A percentile compares a stretch with the other conserved stretches of the same genome.
These are phyloP conservation scores for Planiliza haematocheilus DNA, from an alignment of 2,113 vertebrate species.

Conservation along the genomic window DNA sequence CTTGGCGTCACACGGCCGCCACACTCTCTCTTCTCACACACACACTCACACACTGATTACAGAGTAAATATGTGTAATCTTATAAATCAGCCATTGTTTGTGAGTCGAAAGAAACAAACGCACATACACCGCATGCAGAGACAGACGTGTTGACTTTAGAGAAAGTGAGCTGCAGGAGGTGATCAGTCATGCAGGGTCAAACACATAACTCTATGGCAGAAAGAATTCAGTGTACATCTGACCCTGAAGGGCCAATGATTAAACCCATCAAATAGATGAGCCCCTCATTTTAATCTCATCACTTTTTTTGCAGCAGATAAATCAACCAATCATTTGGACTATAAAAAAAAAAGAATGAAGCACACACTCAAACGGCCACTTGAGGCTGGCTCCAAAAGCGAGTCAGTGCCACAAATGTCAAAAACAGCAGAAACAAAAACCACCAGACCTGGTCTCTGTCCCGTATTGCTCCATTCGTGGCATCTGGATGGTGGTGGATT, in stretches of 20 bases:
- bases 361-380: too few species aligned
- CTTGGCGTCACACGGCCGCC: slow-evolving; percentile 67
- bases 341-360: too few species aligned
- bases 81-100: slow-evolving; percentile 80
- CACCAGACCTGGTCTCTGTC: too few species aligned
- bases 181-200: slow-evolving; percentile 57
- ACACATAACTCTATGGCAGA: slow-evolving; percentile 8
- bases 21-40: slow-evolving; percentile 36
- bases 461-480: too few species aligned
- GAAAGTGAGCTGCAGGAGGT: slow-evolving; percentile 66
- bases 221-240: not conserved
- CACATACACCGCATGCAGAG: slow-evolving; percentile 29
- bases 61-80: slow-evolving; percentile 80
- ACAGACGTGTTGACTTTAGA: slow-evolving; percentile 74
- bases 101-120: slow-evolving; percentile 44
- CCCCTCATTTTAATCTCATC: not conserved
- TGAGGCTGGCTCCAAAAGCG: too few species aligned
- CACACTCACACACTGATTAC: slow-evolving; percentile 67
- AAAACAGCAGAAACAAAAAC: too few species aligned
- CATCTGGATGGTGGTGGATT: too few species aligned
- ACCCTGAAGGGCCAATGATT: not conserved
- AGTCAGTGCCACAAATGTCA: too few species aligned
- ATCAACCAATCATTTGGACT: too few species aligned
- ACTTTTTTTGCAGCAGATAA: too few species aligned
- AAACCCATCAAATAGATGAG: not conserved